Percentiles rank a stretch among this genome's conserved stretches.
phyloP scores from a whole-genome alignment of 1,140 invertebrate species.

The Oncopeltus fasciatus region DNA sequence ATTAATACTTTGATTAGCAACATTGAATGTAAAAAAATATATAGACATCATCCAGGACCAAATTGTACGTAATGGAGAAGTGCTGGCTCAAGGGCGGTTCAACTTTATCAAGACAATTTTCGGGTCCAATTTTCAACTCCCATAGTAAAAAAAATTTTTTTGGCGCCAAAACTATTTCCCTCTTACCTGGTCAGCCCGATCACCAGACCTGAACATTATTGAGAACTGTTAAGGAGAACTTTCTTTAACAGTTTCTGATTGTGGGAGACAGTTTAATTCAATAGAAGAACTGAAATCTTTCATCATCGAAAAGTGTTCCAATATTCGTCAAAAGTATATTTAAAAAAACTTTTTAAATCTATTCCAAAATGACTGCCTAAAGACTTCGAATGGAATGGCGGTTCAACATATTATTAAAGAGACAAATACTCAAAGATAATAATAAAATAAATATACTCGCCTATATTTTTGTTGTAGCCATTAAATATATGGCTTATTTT shows the following conservation, averaged over 20 bases:
- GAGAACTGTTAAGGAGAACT: background rate
- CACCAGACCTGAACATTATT: background rate
- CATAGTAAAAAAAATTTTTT: background rate
- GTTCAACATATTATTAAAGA: background rate
- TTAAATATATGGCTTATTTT: background rate
- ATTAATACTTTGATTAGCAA: background rate
- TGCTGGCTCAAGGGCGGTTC: background rate
- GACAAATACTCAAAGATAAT: background rate
- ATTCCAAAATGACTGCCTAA: background rate
- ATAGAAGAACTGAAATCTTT: background rate
- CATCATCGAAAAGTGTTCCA: background rate
- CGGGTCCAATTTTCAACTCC: background rate
- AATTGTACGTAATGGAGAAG: background rate
- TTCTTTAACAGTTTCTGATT: background rate
- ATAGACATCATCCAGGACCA: background rate
- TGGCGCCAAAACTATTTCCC: background rate
- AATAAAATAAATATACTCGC: background rate
- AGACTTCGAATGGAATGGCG: background rate
- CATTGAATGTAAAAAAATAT: background rate
- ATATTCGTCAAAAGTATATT: background rate
- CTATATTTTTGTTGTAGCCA: background rate
- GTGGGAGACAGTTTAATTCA: background rate
- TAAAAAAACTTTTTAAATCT: background rate
- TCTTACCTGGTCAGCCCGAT: background rate
- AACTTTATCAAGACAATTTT: background rate